Conservation (phyloP, 2,113 vertebrate genomes). For the Cisticola juncidis region DNA sequence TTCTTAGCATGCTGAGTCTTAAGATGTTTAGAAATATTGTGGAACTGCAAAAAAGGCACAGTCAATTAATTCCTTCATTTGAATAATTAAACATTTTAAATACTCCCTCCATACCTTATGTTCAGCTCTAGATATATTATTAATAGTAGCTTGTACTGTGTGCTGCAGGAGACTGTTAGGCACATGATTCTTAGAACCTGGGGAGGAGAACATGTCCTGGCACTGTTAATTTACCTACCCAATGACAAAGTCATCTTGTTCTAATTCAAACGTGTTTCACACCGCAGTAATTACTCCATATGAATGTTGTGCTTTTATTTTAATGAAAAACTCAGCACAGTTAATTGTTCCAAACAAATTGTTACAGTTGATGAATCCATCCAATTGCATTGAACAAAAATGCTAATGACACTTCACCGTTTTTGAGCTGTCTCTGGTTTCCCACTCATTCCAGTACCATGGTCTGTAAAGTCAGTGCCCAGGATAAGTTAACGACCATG, state of each 20-base stretch:
- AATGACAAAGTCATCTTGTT: slow-evolving; percentile 2
- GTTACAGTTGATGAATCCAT: slow-evolving; percentile 9
- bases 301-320: neutral
- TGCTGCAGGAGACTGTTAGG: slow-evolving; percentile 45
- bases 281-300: neutral
- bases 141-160: slow-evolving; percentile 48
- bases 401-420: neutral
- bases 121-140: slow-evolving; percentile 58
- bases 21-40: slow-evolving; percentile 29
- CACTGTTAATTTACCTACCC: slow-evolving; percentile 15
- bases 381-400: slow-evolving; percentile 12
- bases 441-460: neutral
- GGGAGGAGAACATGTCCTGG: slow-evolving; percentile 3
- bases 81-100: slow-evolving; percentile 75
- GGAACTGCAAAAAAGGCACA: slow-evolving; percentile 40
- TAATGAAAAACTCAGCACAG: slow-evolving; percentile 5
- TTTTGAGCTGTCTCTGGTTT: slow-evolving; percentile 5
- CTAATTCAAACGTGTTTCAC: neutral
- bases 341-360: slow-evolving; percentile 7
- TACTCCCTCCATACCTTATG: slow-evolving; percentile 55
- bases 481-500: neutral
- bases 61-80: slow-evolving; percentile 63
- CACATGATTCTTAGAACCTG: slow-evolving; percentile 30
- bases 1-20: slow-evolving; percentile 8
- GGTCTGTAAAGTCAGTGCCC: neutral